Base-by-base conservation (phyloP, 2,797 vertebrate genomes). In the Dryobates pubescens region DNA sequence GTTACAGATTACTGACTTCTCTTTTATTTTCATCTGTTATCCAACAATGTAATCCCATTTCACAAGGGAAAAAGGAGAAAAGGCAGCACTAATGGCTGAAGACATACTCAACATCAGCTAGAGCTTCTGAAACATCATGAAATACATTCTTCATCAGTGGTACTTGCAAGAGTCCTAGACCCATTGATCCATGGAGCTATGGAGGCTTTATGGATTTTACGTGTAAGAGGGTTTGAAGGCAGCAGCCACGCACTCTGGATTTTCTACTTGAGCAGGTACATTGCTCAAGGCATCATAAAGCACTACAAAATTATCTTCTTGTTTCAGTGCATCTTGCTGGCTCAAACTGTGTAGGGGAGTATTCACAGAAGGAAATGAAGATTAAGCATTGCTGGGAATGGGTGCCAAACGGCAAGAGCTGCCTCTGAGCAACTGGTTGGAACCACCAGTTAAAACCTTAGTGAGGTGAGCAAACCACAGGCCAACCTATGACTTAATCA, bases 381-480 rank as follows among this genome's bases (percentile, higher is more conserved):
- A 86, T 63, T 8, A 81, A 78, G 36, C 61, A 62, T 41, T 19
- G 23, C 53, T 73, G 41, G 71, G 43, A 70, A 30, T 10, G 63
- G 86, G 65, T 78, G 57, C 13, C 20, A 90, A 74, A 70, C 2
- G 7, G 43, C 57, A 76, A 62, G 45, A 71, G 38, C 11, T 73
- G 17, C 20, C 93, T 84, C 71, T 87, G 62, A 87, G 43, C 70
- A 61, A 27, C 83, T 65, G 43, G 41, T 32, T 45, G 61, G 68
- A 65, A 79, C 13, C n/a, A 29, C 19, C 9, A 51, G 8, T 49
- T 56, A 79, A 34, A 90, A 49, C 27, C 89, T 72, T 82, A 79
- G 53, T 34, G 29, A 86, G 76, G 29, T 71, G 64, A 91, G n/a
- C 27, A 92, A 88, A 89, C 38, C 79, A 92, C 34, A 82, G 56